Base-by-base conservation (phyloP, 2,888 invertebrate species). In the Bruchidius siliquastri region DNA sequence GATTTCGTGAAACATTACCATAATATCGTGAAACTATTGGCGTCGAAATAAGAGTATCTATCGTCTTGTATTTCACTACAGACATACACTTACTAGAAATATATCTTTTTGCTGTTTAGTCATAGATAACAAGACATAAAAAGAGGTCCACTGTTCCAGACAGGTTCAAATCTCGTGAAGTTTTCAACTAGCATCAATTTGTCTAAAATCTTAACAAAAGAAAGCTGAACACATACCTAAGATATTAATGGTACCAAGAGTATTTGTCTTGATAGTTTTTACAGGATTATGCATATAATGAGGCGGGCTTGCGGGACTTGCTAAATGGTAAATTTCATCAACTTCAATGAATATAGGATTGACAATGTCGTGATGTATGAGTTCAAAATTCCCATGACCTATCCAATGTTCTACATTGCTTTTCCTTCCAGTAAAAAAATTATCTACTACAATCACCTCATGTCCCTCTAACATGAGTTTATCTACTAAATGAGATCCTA, bases 211-310 rank as follows among this genome's bases (percentile, higher is more conserved):
- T 26, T 26, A 26, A 2, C 8, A 26, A 4, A 26, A 26, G 26
- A 26, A 26, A 26, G 3, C n/a, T n/a, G 2, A 26, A 4, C 68
- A 71, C 86, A 80, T 86, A 93, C 96, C 96, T 82, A 97, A 88
- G 89, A 97, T 94, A 87, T 97, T 97, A 76, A 97, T 96, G 30
- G 97, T 97, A 72, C 96, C 99, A 84, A 99, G 90, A 0, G 99
- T 98, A 86, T 99, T 99, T 0, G 99, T 99, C 87, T 99, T 99
- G 79, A 99, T 96, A 20, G 99, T 99, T 88, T 99, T 99, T 2
- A 99, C 98, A 32, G 99, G 99, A 89, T 99, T 99, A 84, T 95
- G 94, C 99, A 99, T 99, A 85, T 99, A 99, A 88, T 99, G 99
- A 0, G 98, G 98, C 22, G 99, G 99, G 80, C 98, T 98, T 0